Evolutionary conservation across 2,797 vertebrate species (phyloP), one percentile per base, ranked within the genome.

Genomic region (Pelochelys cantorii): DNA sequence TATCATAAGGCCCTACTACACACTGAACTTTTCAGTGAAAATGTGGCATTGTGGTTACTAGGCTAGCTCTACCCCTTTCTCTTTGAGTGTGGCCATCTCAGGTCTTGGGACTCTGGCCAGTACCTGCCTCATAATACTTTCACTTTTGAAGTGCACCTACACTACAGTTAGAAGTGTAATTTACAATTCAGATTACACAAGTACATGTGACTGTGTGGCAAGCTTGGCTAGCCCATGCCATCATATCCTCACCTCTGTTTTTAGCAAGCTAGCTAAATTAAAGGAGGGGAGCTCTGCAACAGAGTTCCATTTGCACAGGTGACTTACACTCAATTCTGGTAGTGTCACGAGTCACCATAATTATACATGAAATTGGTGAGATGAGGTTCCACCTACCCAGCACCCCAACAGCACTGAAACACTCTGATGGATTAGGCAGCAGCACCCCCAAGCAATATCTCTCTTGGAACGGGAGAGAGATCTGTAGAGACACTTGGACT

Each of bases 1-100:
- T 77, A 90, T 55, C 85, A 91, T 4, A 78, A 54, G 52, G 23
- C 62, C 54, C 81, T 75, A 62, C 55, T 77, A 87, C 81, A 65
- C 65, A 84, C 34, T 31, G 85, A 88, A 90, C 5, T 13, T 34
- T 81, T 86, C 82, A 37, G 9, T 62, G 65, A 83, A 82, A 86
- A 87, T 8, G 13, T 3, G 13, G 34, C 18, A 22, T 71, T 8
- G 10, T 37, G 20, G 34, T 71, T 71, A 71, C 20, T 3, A 1
- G 34, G 2, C 20, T 71, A 80, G 3, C 18, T 86, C 34, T 34
- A 5, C 5, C 4, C 62, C 15, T 20, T 20, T 5, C 48, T 80
- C 48, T 52, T 27, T 18, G 20, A 68, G n/a, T 71, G n/a, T 5
- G 9, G 9, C 9, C 15, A 11, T n/a, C 65, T 71, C n/a, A 11